Evolutionary conservation across 2,888 invertebrate species (phyloP), one percentile per base, ranked within the genome.

Genomic region (Heliconius cydno): DNA sequence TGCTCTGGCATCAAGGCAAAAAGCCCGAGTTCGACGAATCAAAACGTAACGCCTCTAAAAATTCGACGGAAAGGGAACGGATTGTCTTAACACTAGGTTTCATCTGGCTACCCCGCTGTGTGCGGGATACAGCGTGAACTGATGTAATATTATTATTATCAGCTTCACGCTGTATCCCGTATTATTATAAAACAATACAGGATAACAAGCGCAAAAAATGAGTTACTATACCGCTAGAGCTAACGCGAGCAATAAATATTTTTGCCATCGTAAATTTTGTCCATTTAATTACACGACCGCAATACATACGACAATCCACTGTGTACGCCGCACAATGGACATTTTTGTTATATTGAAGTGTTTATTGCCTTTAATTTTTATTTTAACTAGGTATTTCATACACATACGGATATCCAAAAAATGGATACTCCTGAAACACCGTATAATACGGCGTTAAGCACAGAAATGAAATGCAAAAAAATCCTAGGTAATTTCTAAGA

Each of bases 291-390:
- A 91, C 87, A 83, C 79, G 81, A 82, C 84, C 82, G 84, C 84
- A 87, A 87, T 90, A 91, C 81, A 83, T 63, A 88, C 87, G 89
- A 88, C 88, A 89, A 86, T 86, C 88, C 87, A 88, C 88, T 88
- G 91, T 89, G 89, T 91, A 91, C 89, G 89, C 89, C 90, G 89
- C 89, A 88, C 90, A 90, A 89, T 89, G 88, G 88, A 89, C 25
- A 46, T 87, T 88, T 85, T 85, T 86, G 84, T 83, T 67, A 30
- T 74, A 46, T 78, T 25, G 34, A 38, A 60, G 25, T 41, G 28
- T 77, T 38, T 66, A 77, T 77, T 25, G 67, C 12, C 72, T 75
- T 75, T 57, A 71, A 46, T 30, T 13, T 71, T 65, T 77, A 72
- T 77, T 46, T 13, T 28, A 15, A 28, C 2, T 30, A 9, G 2